phyloP scores from a whole-genome alignment of 2,888 invertebrate genomes.

The Perdita meconis region DNA sequence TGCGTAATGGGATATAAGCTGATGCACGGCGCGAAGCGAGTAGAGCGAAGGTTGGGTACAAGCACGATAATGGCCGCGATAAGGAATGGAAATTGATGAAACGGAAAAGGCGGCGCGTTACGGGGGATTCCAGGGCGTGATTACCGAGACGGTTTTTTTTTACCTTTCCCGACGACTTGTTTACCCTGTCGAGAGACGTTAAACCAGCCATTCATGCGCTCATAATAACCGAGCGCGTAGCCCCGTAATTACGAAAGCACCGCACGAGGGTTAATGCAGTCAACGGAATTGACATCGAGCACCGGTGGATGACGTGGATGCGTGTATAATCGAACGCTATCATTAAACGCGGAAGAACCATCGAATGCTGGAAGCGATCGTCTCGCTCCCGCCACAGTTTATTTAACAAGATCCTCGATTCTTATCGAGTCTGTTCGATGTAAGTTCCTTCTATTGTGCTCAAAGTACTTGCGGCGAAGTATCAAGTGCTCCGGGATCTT shows the following conservation, averaged over 20 bases:
- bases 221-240: constrained; percentile 19
- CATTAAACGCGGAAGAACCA: background rate
- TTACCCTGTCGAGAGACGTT: constrained; percentile 3
- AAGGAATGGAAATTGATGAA: constrained; percentile 38
- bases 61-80: constrained; percentile 27
- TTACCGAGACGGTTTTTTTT: constrained; percentile 37
- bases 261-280: constrained; percentile 8
- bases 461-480: too few relatives aligned
- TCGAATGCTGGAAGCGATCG: background rate
- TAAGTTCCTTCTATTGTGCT: too few relatives aligned
- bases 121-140: constrained; percentile 26
- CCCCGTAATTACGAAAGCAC: constrained; percentile 20
- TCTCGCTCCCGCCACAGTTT: background rate
- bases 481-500: too few relatives aligned
- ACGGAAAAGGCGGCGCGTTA: constrained; percentile 18
- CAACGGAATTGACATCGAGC: constrained; percentile 27
- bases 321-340: constrained; percentile 1
- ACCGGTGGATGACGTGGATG: constrained; percentile 17
- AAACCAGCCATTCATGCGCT: constrained; percentile 6
- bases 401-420: background rate
- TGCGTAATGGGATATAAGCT: constrained; percentile 38
- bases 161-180: constrained; percentile 25
- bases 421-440: background rate
- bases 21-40: background rate
- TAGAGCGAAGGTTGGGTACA: background rate